phyloP scores from a whole-genome alignment of 1,140 invertebrate genomes.

The Camponotus floridanus region DNA sequence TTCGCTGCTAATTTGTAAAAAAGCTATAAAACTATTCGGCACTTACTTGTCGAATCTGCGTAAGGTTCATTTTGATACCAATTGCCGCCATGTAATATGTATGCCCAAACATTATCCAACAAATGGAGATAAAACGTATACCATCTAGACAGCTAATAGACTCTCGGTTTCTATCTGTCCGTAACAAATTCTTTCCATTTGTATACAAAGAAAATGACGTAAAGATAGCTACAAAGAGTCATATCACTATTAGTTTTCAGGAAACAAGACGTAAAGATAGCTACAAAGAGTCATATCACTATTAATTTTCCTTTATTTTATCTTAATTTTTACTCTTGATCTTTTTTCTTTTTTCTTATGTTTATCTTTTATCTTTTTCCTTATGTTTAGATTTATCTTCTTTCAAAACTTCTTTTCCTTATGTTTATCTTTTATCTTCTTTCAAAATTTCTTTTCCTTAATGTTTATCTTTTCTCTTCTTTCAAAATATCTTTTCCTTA shows the following conservation, averaged over 20 bases:
- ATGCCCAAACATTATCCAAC: constrained; percentile 87
- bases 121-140: constrained; percentile 86
- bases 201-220: constrained; percentile 85
- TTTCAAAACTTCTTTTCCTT: not conserved
- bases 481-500: not conserved
- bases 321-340: too few species aligned
- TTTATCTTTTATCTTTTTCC: too few species aligned
- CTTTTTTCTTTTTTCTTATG: not conserved
- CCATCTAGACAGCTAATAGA: constrained; percentile 86
- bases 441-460: not conserved
- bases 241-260: not conserved
- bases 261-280: too few species aligned
- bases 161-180: constrained; percentile 71
- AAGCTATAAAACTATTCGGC: not conserved
- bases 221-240: constrained; percentile 55
- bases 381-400: too few species aligned
- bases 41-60: constrained; percentile 70
- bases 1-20: not conserved
- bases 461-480: too few species aligned
- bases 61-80: constrained; percentile 76
- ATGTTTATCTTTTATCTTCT: too few species aligned
- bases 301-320: too few species aligned
- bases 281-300: too few species aligned
- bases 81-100: constrained; percentile 74
- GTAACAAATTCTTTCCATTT: constrained; percentile 84